Conservation (phyloP, 2,797 vertebrate genomes). For the Oceanodroma leucorhoa region DNA sequence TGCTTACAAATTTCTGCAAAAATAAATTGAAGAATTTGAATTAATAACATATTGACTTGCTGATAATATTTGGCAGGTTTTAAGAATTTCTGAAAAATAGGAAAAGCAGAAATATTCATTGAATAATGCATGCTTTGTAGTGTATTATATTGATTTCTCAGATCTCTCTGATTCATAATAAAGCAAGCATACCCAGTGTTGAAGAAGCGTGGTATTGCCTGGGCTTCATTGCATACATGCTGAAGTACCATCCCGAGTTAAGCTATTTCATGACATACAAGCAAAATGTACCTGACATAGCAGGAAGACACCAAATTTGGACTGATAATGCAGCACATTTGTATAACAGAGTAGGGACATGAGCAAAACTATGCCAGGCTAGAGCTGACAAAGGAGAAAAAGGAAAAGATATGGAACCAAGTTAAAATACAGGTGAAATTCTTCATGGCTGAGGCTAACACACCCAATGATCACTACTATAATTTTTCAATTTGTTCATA, state of each 20-base stretch:
- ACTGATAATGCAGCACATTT: neutral
- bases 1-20: neutral
- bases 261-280: neutral
- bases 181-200: neutral
- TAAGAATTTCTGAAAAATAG: neutral
- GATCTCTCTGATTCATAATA: neutral
- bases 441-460: neutral
- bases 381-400: neutral
- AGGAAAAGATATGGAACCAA: accelerated
- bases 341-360: neutral
- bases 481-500: neutral
- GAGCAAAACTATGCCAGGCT: neutral
- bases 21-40: neutral
- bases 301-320: neutral
- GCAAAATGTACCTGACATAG: neutral
- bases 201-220: neutral
- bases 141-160: neutral
- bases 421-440: neutral
- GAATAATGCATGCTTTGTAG: neutral
- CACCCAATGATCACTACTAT: neutral
- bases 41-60: neutral
- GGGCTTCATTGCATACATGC: neutral
- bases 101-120: neutral
- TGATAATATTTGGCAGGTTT: neutral
- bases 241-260: neutral